phyloP scores from a whole-genome alignment of 2,888 invertebrate species.

The Drosophila pegasa region DNA sequence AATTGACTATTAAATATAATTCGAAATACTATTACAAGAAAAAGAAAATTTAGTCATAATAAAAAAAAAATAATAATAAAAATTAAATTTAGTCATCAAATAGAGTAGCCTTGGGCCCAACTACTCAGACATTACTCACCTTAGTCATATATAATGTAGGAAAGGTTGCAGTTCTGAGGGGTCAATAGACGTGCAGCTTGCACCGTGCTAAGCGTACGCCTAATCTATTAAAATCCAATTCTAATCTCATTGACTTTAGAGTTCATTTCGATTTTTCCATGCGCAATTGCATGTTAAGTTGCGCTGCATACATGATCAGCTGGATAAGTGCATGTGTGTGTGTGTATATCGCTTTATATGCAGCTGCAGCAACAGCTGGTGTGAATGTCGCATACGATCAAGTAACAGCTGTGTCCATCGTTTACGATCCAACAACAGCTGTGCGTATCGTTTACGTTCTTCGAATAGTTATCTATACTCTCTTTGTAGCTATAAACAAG shows the following conservation, averaged over 20 bases:
- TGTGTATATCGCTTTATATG: neutral
- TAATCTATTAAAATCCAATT: conserved; percentile 15
- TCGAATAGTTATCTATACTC: neutral
- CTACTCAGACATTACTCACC: neutral
- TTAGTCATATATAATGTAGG: neutral
- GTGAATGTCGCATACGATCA: conserved; percentile 8
- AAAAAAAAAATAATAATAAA: no score
- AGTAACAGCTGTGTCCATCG: conserved; percentile 22
- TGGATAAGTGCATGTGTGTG: neutral
- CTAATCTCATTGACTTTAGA: conserved; percentile 27
- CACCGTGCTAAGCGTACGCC: conserved; percentile 8
- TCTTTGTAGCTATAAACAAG: neutral
- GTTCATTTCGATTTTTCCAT: conserved; percentile 36
- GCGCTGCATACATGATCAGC: neutral
- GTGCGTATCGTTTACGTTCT: conserved; percentile 25
- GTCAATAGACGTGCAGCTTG: conserved; percentile 12
- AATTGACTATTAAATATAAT: no score
- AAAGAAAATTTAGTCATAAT: no score
- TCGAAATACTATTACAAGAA: no score
- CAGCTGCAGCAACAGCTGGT: conserved; percentile 21
- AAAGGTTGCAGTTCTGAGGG: neutral
- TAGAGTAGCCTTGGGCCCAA: neutral
- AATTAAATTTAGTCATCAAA: no score
- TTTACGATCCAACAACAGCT: conserved; percentile 16
- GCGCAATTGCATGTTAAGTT: conserved; percentile 31